Conservation (phyloP, 2,888 invertebrate genomes). For the Drosophila antonietae region DNA sequence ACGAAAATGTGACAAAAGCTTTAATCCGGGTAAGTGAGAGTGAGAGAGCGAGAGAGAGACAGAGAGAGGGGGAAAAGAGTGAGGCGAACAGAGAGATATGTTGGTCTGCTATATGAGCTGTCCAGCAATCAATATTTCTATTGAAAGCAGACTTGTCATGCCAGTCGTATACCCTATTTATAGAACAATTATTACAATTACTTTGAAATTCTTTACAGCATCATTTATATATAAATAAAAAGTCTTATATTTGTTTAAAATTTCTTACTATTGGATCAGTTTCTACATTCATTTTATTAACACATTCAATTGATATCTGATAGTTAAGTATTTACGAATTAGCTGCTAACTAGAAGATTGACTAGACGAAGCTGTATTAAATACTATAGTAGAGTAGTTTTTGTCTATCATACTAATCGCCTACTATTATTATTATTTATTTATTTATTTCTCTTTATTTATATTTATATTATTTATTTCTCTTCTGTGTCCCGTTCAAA, state of each 20-base stretch:
- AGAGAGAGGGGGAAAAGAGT: too few species aligned
- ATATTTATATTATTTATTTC: constrained; percentile 12
- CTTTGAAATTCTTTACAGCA: background rate
- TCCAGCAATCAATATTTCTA: constrained; percentile 24
- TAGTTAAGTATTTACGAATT: background rate
- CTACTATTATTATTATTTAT: too few species aligned
- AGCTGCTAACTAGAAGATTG: background rate
- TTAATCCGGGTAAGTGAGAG: background rate
- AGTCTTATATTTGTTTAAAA: too few species aligned
- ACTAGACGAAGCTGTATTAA: background rate
- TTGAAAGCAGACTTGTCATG: constrained; percentile 2
- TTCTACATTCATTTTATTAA: too few species aligned
- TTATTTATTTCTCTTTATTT: background rate
- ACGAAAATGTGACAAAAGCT: constrained; percentile 22
- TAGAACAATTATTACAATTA: background rate
- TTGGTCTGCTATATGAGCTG: background rate
- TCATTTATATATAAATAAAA: too few species aligned
- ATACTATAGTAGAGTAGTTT: background rate
- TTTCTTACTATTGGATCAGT: too few species aligned
- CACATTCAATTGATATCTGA: too few species aligned
- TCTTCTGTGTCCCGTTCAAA: background rate
- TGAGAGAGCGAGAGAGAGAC: background rate
- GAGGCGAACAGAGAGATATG: background rate
- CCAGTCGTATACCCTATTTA: constrained; percentile 10
- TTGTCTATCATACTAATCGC: background rate